Conservation (phyloP, 1,140 invertebrate genomes). For the Megalopta genalis region DNA sequence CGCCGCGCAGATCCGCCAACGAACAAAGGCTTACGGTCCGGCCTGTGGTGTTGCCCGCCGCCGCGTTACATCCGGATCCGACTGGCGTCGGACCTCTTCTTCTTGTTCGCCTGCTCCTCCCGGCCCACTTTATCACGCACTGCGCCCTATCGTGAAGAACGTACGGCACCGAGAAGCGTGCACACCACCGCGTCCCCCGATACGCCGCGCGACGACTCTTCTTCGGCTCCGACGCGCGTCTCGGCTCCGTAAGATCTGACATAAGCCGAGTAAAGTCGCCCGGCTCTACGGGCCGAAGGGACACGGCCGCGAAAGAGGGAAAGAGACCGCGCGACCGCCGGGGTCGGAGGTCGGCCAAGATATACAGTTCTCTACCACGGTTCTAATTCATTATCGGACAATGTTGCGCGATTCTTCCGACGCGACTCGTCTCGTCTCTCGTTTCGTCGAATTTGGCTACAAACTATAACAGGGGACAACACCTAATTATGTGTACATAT, state of each 20-base stretch:
- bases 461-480: too few species aligned
- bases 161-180: background rate
- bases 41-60: background rate
- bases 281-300: background rate
- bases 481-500: too few species aligned
- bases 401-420: slow-evolving; percentile 13
- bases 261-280: background rate
- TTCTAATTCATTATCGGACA: slow-evolving; percentile 66
- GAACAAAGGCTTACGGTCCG: background rate
- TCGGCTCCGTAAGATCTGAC: background rate
- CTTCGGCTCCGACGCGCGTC: background rate
- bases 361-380: slow-evolving; percentile 52
- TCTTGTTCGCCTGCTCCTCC: background rate
- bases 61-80: slow-evolving; percentile 1
- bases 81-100: background rate
- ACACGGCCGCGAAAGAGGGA: background rate
- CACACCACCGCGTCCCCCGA: background rate
- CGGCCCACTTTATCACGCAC: slow-evolving; percentile 8
- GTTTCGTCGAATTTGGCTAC: background rate
- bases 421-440: background rate
- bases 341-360: slow-evolving; percentile 53
- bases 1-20: too few species aligned
- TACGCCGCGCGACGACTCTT: background rate
- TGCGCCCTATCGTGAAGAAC: background rate
- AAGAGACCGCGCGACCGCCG: background rate